phyloP scores from a whole-genome alignment of 2,888 invertebrate genomes.

The Fissipunctia ypsillon region DNA sequence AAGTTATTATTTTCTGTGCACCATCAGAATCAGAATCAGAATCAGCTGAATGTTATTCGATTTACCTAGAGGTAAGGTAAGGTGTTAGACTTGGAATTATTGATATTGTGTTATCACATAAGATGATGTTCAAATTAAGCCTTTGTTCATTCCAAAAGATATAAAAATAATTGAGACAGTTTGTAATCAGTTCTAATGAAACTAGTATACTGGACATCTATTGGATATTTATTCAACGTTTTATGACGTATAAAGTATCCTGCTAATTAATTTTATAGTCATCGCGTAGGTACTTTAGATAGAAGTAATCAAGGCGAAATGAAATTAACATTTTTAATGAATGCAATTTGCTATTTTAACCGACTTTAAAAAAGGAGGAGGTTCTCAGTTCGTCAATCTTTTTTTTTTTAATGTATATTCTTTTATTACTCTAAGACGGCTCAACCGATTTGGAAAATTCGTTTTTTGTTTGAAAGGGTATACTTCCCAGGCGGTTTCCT shows the following conservation, averaged over 20 bases:
- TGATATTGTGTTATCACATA: not conserved
- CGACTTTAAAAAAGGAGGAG: too few species aligned
- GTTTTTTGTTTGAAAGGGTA: too few species aligned
- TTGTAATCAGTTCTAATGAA: constrained; percentile 12
- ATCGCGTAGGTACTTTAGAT: constrained; percentile 26
- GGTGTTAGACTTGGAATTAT: not conserved
- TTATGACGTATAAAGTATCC: constrained; percentile 14
- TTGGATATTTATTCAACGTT: constrained; percentile 10
- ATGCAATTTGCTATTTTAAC: constrained; percentile 16
- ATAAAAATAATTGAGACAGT: not conserved
- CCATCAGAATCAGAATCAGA: too few species aligned
- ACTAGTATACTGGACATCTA: constrained; percentile 5
- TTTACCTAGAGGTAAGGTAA: too few species aligned
- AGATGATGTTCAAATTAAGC: not conserved
- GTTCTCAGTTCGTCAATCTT: too few species aligned
- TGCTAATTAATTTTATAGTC: constrained; percentile 34
- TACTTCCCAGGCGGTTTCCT: too few species aligned
- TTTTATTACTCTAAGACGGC: too few species aligned
- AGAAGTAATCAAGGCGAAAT: constrained; percentile 22
- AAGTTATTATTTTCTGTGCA: constrained; percentile 19
- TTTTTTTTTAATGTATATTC: too few species aligned
- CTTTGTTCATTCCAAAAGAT: constrained; percentile 6
- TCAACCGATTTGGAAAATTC: too few species aligned
- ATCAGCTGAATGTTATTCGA: not conserved
- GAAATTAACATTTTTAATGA: constrained; percentile 24